Evolutionary conservation across 2,797 vertebrate genomes (phyloP), one percentile per base, ranked within the genome.

Genomic region (Danio jaintianensis): DNA sequence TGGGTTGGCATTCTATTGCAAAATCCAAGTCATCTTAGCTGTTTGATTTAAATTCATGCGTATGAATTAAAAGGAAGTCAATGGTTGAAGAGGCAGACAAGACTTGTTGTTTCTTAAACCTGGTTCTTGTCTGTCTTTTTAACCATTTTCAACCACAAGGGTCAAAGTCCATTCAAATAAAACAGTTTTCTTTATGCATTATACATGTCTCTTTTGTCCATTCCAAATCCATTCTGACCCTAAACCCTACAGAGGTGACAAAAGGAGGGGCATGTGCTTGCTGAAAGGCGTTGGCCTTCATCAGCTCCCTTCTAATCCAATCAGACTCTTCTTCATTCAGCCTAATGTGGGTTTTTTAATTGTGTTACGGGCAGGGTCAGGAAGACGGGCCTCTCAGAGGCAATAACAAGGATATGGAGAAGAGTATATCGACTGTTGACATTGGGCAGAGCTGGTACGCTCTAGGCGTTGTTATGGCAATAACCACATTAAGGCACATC

Each of bases 401-500:
- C 71, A 83, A 85, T 77, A 83, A 87, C 68, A 62, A 77, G 80
- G 55, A 82, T 68, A 84, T 78, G 3, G 69, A 53, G 70, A 63
- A 53, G 48, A 73, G 48, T 67, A 29, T 76, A 78, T 71, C 59
- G 75, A 78, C 80, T 85, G 87, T 90, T 91, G 91, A 93, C 88
- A 87, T 88, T 91, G 91, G 90, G 90, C 91, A 93, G 90, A 92
- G 86, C 88, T 84, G 86, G 85, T 82, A 82, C 70, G 63, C 88
- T 84, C 80, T 82, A 55, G 74, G 84, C 83, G 90, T 92, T 89
- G 85, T 91, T 90, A 93, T 92, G 91, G 92, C 87, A 90, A 90
- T 93, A 92, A 93, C 82, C 80, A 86, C 86, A 91, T 93, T 90
- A 93, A 69, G 78, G 83, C 87, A 84, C 78, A 91, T 91, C 89